Conservation (phyloP, 2,888 invertebrate genomes). For the Drosophila colorata region DNA sequence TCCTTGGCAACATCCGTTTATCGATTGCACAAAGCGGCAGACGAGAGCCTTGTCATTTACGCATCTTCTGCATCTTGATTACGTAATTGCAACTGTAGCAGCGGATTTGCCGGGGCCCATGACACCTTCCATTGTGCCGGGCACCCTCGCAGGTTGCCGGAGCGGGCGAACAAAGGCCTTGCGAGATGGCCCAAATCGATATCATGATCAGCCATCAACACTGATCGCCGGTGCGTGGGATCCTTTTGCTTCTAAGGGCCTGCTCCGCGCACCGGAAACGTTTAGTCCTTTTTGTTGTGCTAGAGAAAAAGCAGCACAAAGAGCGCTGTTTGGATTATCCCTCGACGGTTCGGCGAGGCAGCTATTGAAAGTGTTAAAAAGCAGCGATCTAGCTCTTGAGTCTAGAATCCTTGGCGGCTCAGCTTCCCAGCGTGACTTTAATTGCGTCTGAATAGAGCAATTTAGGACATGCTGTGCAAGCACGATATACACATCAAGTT, state of each 20-base stretch:
- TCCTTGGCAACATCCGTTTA: slow-evolving; percentile 58
- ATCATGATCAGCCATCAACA: slow-evolving; percentile 33
- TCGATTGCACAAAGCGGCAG: slow-evolving; percentile 44
- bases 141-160: slow-evolving; percentile 30
- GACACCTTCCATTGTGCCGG: slow-evolving; percentile 45
- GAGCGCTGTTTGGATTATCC: slow-evolving; percentile 11
- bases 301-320: slow-evolving; percentile 18
- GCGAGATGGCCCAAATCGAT: slow-evolving; percentile 28
- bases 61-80: slow-evolving; percentile 49
- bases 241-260: slow-evolving; percentile 18
- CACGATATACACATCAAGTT: slow-evolving; percentile 19
- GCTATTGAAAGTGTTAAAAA: slow-evolving; percentile 68
- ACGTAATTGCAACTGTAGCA: slow-evolving; percentile 75
- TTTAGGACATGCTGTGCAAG: slow-evolving; percentile 67
- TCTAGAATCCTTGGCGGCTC: slow-evolving; percentile 29
- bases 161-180: slow-evolving; percentile 39
- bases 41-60: slow-evolving; percentile 12
- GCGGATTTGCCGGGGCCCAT: slow-evolving; percentile 20
- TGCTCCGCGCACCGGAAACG: slow-evolving; percentile 46
- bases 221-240: slow-evolving; percentile 51
- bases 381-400: slow-evolving; percentile 58
- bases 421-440: slow-evolving; percentile 73
- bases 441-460: slow-evolving; percentile 76
- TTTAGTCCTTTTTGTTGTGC: slow-evolving; percentile 36
- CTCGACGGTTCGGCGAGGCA: slow-evolving; percentile 4